Evolutionary conservation across 2,888 invertebrate species (phyloP).

Genomic region (Cloeon dipterum): DNA sequence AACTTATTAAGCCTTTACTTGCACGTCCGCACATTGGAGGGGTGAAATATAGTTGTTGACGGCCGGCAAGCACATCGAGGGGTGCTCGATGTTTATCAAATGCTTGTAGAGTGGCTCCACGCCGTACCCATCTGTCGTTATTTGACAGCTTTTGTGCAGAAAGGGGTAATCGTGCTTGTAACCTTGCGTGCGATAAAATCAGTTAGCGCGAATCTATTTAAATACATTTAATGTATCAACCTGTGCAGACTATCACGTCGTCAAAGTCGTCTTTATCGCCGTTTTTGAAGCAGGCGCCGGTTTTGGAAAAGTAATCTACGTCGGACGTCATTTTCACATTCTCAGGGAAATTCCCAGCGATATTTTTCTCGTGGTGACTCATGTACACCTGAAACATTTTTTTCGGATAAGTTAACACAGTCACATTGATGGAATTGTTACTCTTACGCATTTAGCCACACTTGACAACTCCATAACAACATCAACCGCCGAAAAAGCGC

Average conservation of each 20-base stretch:
- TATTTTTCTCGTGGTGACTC: no score
- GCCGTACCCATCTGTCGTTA: neutral
- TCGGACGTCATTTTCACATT: neutral
- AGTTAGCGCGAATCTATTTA: no score
- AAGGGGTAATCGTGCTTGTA: neutral
- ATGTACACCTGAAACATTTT: no score
- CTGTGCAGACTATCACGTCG: neutral
- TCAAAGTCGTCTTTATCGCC: neutral
- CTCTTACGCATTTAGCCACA: no score
- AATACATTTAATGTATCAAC: no score
- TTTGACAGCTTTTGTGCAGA: neutral
- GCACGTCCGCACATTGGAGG: neutral
- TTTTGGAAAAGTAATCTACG: neutral
- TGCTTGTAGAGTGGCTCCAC: neutral
- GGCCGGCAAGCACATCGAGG: neutral
- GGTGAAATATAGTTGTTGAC: neutral
- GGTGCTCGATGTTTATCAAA: neutral
- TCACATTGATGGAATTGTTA: no score
- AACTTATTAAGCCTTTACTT: no score
- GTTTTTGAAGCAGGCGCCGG: neutral
- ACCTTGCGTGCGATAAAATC: no score
- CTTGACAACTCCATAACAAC: no score
- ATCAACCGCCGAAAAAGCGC: slow-evolving; percentile 58
- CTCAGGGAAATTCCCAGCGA: neutral
- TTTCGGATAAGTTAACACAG: no score